phyloP scores from a whole-genome alignment of 2,888 invertebrate genomes.

The Hydrotaea cyrtoneurina region DNA sequence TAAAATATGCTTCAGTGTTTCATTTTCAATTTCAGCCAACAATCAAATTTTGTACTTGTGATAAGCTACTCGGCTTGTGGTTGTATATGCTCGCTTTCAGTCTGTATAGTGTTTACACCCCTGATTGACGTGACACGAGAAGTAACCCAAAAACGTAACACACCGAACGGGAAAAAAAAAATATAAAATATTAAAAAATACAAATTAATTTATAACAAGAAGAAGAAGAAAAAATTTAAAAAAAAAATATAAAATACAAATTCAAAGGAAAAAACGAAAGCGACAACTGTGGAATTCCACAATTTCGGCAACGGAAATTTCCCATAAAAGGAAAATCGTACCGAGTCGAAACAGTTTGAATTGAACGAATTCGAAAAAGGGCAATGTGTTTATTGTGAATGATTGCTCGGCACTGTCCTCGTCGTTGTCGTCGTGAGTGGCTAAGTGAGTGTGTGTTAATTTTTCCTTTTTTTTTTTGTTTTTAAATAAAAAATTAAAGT shows the following conservation, averaged over 20 bases:
- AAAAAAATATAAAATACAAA: conserved; percentile 15
- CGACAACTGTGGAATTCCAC: not conserved
- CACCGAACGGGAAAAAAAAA: conserved; percentile 30
- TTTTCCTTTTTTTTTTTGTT: not conserved
- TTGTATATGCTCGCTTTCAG: conserved; percentile 71
- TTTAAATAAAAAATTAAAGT: conserved; percentile 1
- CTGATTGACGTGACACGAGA: conserved; percentile 77
- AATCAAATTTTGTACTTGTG: conserved; percentile 46
- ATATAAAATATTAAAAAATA: conserved; percentile 11
- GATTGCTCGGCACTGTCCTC: conserved; percentile 4
- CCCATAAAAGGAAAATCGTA: not conserved
- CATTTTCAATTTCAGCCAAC: conserved; percentile 37
- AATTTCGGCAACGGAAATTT: not conserved
- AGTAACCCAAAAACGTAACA: conserved; percentile 58
- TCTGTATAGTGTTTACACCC: conserved; percentile 79
- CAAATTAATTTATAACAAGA: conserved; percentile 27
- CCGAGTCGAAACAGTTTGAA: too few species aligned
- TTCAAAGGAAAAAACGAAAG: conserved; percentile 24
- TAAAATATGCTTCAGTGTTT: conserved; percentile 41
- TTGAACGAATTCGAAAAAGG: not conserved
- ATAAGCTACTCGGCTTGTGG: conserved; percentile 64
- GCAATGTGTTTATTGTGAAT: conserved; percentile 23
- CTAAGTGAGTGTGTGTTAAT: conserved; percentile 14
- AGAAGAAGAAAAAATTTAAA: conserved; percentile 12
- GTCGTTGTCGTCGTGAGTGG: conserved; percentile 19